Evolutionary conservation across 2,797 vertebrate genomes (phyloP).

Genomic region (Enteromius viviparus): DNA sequence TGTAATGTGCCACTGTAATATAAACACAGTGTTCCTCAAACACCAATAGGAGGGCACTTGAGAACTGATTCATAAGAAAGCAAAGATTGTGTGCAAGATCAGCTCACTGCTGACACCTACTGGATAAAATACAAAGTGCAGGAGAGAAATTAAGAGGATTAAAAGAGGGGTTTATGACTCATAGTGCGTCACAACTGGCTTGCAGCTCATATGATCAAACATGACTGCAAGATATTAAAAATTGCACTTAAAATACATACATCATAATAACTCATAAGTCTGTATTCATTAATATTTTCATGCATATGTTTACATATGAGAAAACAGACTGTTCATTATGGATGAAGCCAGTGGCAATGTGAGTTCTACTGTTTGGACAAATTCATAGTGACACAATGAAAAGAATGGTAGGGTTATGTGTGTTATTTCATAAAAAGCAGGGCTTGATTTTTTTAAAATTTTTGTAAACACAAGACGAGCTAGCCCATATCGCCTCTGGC

Average conservation of each 20-base stretch:
- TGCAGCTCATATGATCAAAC: conserved; percentile 9
- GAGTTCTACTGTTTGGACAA: background rate
- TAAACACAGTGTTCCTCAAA: conserved; percentile 19
- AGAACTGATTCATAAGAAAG: conserved; percentile 52
- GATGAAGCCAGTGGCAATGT: background rate
- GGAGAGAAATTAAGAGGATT: conserved; percentile 34
- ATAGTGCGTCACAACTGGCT: background rate
- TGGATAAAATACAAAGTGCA: conserved; percentile 40
- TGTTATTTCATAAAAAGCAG: background rate
- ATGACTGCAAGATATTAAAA: background rate
- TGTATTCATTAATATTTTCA: background rate
- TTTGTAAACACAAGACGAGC: conserved; percentile 19
- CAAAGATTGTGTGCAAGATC: background rate
- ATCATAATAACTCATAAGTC: background rate
- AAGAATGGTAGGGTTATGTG: background rate
- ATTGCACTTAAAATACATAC: conserved; percentile 7
- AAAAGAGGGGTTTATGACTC: conserved; percentile 33
- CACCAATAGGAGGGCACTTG: conserved; percentile 68
- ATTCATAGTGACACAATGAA: background rate
- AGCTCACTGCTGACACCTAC: conserved; percentile 66
- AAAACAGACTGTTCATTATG: background rate
- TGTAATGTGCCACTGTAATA: background rate
- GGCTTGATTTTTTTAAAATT: background rate
- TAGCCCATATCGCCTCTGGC: conserved; percentile 8
- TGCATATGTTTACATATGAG: background rate